Conservation (phyloP, 2,888 invertebrate species). For the Miltochrista miniata region DNA sequence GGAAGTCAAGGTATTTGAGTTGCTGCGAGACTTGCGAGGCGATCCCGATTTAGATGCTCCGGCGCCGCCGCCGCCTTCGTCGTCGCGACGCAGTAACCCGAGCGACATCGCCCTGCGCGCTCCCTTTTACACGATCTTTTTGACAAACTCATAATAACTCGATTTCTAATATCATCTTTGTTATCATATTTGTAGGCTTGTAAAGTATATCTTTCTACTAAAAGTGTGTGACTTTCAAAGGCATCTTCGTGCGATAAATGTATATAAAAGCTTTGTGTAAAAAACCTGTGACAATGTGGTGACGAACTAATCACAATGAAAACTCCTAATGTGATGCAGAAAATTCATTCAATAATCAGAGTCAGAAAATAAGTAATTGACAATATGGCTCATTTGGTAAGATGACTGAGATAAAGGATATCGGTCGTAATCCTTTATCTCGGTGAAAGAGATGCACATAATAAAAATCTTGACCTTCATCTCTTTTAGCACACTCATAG, state of each 20-base stretch:
- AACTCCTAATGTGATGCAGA: conserved; percentile 20
- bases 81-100: conserved; percentile 80
- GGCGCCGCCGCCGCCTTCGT: conserved; percentile 76
- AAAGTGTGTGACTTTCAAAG: conserved; percentile 18
- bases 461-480: conserved; percentile 36
- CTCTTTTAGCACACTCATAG: conserved; percentile 32
- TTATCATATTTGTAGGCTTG: background rate
- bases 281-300: conserved; percentile 13
- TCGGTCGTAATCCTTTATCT: conserved; percentile 12
- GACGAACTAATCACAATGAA: no score
- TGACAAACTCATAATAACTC: conserved; percentile 29
- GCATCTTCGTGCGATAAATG: conserved; percentile 16
- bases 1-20: conserved; percentile 84
- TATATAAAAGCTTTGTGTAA: conserved; percentile 10
- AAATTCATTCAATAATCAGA: conserved; percentile 20
- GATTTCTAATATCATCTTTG: no score
- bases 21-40: conserved; percentile 80
- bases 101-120: conserved; percentile 77
- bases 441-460: conserved; percentile 5
- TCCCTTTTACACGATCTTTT: conserved; percentile 62
- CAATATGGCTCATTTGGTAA: conserved; percentile 25
- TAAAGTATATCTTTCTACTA: conserved; percentile 1
- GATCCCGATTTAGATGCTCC: conserved; percentile 83
- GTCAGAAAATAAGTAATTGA: background rate
- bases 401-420: no score